Percentiles rank a stretch among this genome's conserved stretches.
phyloP scores from a whole-genome alignment of 2,113 vertebrate genomes.

The Gila orcuttii region DNA sequence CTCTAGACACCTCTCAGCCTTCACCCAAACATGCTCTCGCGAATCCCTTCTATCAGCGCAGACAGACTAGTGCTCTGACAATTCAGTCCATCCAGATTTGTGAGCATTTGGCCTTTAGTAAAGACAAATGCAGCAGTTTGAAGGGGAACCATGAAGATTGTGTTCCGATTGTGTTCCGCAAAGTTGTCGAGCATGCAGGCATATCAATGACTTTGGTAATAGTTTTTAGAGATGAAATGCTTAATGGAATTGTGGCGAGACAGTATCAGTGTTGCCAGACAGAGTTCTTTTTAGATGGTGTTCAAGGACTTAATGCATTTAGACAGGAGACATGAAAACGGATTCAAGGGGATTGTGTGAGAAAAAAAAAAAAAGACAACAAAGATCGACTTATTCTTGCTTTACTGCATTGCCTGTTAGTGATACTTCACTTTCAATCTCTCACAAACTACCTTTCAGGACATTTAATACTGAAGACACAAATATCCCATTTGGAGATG shows the following conservation, averaged over 20 bases:
- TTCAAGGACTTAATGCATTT: constrained; percentile 31
- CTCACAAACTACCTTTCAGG: background rate
- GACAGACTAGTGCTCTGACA: background rate
- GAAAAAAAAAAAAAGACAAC: constrained; percentile 15
- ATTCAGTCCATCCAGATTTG: background rate
- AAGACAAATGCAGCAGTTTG: constrained; percentile 1
- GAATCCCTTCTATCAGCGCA: background rate
- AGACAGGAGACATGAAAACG: constrained; percentile 25
- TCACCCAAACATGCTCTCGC: background rate
- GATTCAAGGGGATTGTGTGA: background rate
- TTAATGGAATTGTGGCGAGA: constrained; percentile 23
- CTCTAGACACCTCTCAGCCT: background rate
- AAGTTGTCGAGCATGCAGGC: background rate
- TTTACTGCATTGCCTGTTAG: constrained; percentile 1
- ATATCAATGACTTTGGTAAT: constrained; percentile 26
- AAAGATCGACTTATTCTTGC: constrained; percentile 26
- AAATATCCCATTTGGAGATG: background rate
- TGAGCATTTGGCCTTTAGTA: background rate
- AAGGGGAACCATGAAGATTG: background rate
- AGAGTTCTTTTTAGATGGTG: constrained; percentile 25
- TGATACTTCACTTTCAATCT: constrained; percentile 33
- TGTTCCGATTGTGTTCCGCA: constrained; percentile 11
- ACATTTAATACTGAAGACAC: background rate
- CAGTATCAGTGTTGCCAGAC: constrained; percentile 30
- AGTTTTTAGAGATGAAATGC: constrained; percentile 21